These are phyloP conservation scores for Coilia nasus DNA, from an alignment of 2,797 vertebrate genomes.

Conservation along the genomic window DNA sequence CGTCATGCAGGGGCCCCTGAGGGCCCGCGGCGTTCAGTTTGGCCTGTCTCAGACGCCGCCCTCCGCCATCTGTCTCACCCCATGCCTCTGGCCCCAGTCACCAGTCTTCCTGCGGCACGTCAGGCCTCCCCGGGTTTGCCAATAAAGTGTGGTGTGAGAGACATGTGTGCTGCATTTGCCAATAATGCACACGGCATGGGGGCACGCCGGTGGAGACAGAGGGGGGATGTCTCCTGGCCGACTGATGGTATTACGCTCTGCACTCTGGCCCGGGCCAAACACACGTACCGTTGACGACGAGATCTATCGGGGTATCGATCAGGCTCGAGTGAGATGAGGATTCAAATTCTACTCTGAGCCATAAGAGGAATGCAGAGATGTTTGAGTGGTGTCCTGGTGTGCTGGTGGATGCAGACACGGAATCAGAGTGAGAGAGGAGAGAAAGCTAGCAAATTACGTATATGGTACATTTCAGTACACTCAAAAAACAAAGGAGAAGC, in stretches of 20 bases:
- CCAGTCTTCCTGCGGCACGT: slow-evolving; percentile 74
- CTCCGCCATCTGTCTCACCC: slow-evolving; percentile 61
- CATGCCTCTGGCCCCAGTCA: slow-evolving; percentile 68
- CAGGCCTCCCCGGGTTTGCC: slow-evolving; percentile 63
- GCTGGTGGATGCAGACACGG: not conserved
- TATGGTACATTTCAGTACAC: not conserved
- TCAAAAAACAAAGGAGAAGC: not conserved
- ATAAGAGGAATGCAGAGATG: slow-evolving; percentile 29
- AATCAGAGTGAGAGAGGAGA: not conserved
- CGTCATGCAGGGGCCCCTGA: not conserved
- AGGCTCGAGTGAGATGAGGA: slow-evolving; percentile 59
- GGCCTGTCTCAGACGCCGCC: slow-evolving; percentile 48
- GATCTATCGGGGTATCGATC: slow-evolving; percentile 81
- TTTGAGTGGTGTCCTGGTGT: not conserved
- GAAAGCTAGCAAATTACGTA: not conserved
- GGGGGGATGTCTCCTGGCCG: slow-evolving; percentile 75
- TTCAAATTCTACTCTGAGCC: slow-evolving; percentile 53
- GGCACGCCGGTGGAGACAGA: slow-evolving; percentile 65
- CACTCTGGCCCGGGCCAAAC: slow-evolving; percentile 71
- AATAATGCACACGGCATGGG: slow-evolving; percentile 71
- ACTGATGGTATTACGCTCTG: slow-evolving; percentile 75
- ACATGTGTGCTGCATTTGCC: slow-evolving; percentile 59
- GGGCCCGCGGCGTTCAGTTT: slow-evolving; percentile 34
- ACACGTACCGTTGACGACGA: slow-evolving; percentile 62
- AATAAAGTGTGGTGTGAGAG: slow-evolving; percentile 65